Conservation (phyloP, 2,888 invertebrate species). For the Volucella inflata region DNA sequence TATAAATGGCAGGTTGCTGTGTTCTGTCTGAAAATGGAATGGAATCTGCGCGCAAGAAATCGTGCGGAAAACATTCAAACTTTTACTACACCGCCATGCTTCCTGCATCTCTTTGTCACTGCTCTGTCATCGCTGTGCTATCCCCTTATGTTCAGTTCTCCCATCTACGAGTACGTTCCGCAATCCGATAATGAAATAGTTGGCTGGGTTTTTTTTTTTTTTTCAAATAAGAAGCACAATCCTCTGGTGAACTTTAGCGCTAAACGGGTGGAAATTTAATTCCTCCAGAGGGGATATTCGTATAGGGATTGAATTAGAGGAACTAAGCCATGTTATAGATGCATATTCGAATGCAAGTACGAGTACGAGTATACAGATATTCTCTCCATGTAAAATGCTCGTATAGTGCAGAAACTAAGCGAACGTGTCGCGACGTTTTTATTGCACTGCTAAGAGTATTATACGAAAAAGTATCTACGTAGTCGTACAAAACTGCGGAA, state of each 20-base stretch:
- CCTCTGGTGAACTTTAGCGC: constrained; percentile 9
- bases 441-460: constrained; percentile 44
- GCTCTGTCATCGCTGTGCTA: background rate
- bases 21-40: constrained; percentile 64
- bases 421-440: constrained; percentile 38
- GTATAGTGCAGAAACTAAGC: background rate
- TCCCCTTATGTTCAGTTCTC: constrained; percentile 22
- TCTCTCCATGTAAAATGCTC: constrained; percentile 8
- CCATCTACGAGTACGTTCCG: constrained; percentile 26
- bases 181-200: constrained; percentile 71
- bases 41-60: constrained; percentile 69
- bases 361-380: background rate
- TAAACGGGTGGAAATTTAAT: constrained; percentile 51
- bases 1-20: constrained; percentile 72
- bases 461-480: constrained; percentile 45
- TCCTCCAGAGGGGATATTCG: background rate
- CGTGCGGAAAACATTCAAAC: constrained; percentile 69
- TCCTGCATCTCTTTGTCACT: constrained; percentile 20
- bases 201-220: constrained; percentile 24
- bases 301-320: constrained; percentile 7
- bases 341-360: background rate
- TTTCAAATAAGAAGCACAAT: background rate
- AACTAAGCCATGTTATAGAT: constrained; percentile 31
- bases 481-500: background rate
- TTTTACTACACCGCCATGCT: constrained; percentile 1